Evolutionary conservation across 2,888 invertebrate genomes (phyloP), one percentile per base, ranked within the genome.

Genomic region (Argyra leucocephala): DNA sequence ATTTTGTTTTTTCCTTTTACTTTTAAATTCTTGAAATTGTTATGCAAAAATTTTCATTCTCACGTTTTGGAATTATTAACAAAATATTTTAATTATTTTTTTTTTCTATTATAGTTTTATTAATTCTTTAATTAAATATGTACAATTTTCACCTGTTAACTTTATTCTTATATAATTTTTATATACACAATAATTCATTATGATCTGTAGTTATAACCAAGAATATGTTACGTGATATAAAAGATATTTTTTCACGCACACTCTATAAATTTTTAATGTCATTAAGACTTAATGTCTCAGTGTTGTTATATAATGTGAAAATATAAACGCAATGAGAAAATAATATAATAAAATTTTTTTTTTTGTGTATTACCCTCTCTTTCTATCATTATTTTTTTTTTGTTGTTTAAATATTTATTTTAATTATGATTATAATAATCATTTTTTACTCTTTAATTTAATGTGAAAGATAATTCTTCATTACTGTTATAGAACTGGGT

Each of bases 241-340:
- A 48, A n/a, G n/a, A 48, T 48, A 48, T 48, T 48, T 48, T 48
- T 48, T 48, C 48, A 48, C 48, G 48, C 48, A 48, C 18, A 18
- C 48, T 7, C 5, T 3, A 48, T 48, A 48, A 48, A 18, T 48
- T 48, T 48, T 48, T 18, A 18, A n/a, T 48, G 48, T 48, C 48
- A 48, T 48, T 48, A 48, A 18, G n/a, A 48, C 48, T 48, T 48
- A 48, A 48, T 48, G 48, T 48, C n/a, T 18, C 10, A 31, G 10
- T 6, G 31, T 31, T 12, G 31, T 31, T 31, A 31, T 18, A 31
- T 31, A 7, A 31, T 31, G 31, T 31, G 18, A 48, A 18, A 48
- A 48, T 48, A 5, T 6, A 48, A 18, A 48, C 18, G 18, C 48
- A 48, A 48, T 48, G 48, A 48, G 48, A 48, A 48, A 48, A 37